A percentile compares a stretch with the other conserved stretches of the same genome.
Conservation (phyloP, 2,797 vertebrate genomes). For the Pseudotriccus pelzelni region DNA sequence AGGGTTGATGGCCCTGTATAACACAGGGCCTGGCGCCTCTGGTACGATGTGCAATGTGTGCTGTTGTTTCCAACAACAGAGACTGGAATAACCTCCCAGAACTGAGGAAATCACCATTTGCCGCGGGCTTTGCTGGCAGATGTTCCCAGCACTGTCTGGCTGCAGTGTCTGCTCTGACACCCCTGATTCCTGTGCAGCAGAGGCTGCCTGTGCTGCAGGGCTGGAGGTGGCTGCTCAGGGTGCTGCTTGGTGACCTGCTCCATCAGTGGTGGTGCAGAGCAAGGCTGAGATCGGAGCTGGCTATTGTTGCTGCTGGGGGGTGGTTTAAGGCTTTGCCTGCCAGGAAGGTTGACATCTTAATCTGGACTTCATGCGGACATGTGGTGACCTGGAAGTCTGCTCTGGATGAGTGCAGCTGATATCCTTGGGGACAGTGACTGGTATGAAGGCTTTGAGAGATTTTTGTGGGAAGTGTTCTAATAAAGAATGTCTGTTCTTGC, state of each 20-base stretch:
- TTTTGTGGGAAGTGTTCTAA: not conserved
- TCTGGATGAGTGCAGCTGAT: not conserved
- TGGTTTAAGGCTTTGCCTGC: not conserved
- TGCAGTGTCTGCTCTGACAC: not conserved
- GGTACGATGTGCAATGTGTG: accelerated
- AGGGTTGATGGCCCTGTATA: not conserved
- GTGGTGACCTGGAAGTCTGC: not conserved
- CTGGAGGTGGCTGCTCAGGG: not conserved
- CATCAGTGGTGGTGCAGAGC: accelerated
- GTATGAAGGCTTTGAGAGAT: not conserved
- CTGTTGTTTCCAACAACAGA: not conserved
- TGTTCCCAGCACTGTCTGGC: not conserved
- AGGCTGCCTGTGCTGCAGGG: not conserved
- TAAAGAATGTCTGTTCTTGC: not conserved
- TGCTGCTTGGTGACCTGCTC: not conserved
- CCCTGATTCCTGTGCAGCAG: not conserved
- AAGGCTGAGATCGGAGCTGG: not conserved
- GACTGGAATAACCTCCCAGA: not conserved
- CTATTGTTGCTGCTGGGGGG: not conserved
- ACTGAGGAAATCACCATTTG: not conserved
- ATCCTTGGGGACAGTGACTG: not conserved
- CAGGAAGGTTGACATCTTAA: not conserved
- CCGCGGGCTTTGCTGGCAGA: not conserved
- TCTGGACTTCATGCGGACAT: not conserved
- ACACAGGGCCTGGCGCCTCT: not conserved